Evolutionary conservation across 1,140 invertebrate genomes (phyloP).

Genomic region (Drosophila quadrilineata): DNA sequence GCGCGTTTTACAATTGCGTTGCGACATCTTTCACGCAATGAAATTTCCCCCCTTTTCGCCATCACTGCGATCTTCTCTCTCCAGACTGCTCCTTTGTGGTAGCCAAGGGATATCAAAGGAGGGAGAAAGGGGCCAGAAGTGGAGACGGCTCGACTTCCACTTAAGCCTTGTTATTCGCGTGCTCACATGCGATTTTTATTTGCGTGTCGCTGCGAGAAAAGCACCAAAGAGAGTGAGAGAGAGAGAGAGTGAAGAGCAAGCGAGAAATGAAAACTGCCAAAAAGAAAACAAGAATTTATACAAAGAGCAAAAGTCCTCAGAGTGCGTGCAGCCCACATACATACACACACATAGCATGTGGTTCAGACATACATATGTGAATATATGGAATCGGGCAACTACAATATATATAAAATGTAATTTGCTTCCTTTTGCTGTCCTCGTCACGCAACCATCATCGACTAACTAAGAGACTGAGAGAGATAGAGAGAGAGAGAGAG

Average conservation of each 20-base stretch:
- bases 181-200: conserved; percentile 71
- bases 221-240: no score
- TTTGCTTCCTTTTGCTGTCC: conserved; percentile 41
- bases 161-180: conserved; percentile 61
- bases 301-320: conserved; percentile 40
- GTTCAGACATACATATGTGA: conserved; percentile 1
- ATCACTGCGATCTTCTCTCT: no score
- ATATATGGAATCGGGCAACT: conserved; percentile 21
- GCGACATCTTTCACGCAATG: conserved; percentile 60
- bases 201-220: no score
- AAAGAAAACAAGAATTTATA: conserved; percentile 11
- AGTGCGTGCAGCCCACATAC: conserved; percentile 44
- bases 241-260: conserved; percentile 40
- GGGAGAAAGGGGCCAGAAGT: no score
- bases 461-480: no score
- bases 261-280: conserved; percentile 42
- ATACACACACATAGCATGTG: conserved; percentile 1
- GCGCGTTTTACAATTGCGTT: conserved; percentile 64
- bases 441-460: conserved; percentile 55
- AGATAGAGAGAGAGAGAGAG: conserved; percentile 6
- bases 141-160: conserved; percentile 13
- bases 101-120: neutral
- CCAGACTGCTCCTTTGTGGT: no score
- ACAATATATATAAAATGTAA: conserved; percentile 64
- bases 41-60: neutral